Conservation (phyloP, 2,797 vertebrate genomes). For the Chrysocyon brachyurus region DNA sequence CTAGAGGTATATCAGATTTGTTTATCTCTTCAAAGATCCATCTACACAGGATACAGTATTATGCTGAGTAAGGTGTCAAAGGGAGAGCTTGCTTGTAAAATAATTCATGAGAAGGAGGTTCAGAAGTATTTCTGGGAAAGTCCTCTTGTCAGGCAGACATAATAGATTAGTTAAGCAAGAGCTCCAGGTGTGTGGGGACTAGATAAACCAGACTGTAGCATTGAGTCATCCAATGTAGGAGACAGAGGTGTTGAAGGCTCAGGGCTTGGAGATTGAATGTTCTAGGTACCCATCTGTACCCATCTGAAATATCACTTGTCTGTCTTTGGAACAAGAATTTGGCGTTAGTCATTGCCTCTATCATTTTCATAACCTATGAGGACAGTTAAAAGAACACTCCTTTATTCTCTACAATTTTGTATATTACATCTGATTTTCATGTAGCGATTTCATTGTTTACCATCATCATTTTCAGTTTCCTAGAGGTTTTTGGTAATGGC, state of each 20-base stretch:
- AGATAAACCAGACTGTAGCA: background rate
- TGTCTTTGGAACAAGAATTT: background rate
- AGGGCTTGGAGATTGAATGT: background rate
- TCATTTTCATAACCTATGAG: background rate
- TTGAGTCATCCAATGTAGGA: background rate
- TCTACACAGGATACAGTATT: background rate
- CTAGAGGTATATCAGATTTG: too few species aligned
- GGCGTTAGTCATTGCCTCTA: background rate
- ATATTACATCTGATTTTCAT: background rate
- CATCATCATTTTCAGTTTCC: background rate
- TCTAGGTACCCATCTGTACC: background rate
- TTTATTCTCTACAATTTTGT: conserved; percentile 8
- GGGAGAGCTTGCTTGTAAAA: conserved; percentile 44
- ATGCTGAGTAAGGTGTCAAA: background rate
- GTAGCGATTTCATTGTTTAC: conserved; percentile 31
- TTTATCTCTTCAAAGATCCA: too few species aligned
- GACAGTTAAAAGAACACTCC: background rate
- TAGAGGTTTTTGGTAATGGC: background rate
- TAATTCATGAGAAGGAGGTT: conserved; percentile 36
- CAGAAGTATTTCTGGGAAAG: conserved; percentile 21
- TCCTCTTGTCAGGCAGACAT: background rate
- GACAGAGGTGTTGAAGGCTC: background rate
- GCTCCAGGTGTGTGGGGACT: background rate
- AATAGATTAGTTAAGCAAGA: conserved; percentile 1
- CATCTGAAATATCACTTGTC: background rate